These are phyloP conservation scores for Acanthopleura granulata DNA, from an alignment of 2,888 invertebrate genomes.

Conservation along the genomic window DNA sequence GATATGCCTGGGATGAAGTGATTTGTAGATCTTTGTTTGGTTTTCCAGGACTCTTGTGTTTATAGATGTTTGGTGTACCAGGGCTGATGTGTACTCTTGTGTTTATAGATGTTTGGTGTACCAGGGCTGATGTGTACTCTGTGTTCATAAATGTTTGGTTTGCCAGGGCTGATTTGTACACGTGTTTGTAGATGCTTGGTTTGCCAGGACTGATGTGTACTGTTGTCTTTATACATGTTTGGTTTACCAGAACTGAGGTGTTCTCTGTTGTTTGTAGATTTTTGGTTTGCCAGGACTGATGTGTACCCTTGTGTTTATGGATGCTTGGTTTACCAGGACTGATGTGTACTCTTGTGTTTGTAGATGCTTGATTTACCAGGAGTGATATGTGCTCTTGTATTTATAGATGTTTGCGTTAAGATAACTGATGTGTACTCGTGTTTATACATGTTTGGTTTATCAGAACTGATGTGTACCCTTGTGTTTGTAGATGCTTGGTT, in stretches of 20 bases:
- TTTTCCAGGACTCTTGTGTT: constrained; percentile 67
- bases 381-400: not conserved
- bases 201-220: too few relatives aligned
- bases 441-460: not conserved
- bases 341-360: constrained; percentile 64
- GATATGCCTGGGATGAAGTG: not conserved
- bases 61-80: not conserved
- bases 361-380: not conserved
- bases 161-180: too few relatives aligned
- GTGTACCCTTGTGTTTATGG: constrained; percentile 41
- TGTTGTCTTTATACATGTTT: too few relatives aligned
- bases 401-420: constrained; percentile 70
- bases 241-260: too few relatives aligned
- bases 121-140: constrained; percentile 70
- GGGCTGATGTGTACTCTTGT: too few relatives aligned
- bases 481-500: constrained; percentile 69
- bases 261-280: not conserved
- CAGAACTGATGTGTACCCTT: not conserved
- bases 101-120: constrained; percentile 69
- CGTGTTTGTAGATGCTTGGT: too few relatives aligned
- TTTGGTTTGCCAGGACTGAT: not conserved
- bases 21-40: constrained; percentile 70
- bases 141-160: constrained; percentile 30
- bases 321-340: constrained; percentile 70
- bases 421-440: constrained; percentile 69